Evolutionary conservation across 1,140 invertebrate genomes (phyloP), one percentile per base, ranked within the genome.

Genomic region (Aricia agestis): DNA sequence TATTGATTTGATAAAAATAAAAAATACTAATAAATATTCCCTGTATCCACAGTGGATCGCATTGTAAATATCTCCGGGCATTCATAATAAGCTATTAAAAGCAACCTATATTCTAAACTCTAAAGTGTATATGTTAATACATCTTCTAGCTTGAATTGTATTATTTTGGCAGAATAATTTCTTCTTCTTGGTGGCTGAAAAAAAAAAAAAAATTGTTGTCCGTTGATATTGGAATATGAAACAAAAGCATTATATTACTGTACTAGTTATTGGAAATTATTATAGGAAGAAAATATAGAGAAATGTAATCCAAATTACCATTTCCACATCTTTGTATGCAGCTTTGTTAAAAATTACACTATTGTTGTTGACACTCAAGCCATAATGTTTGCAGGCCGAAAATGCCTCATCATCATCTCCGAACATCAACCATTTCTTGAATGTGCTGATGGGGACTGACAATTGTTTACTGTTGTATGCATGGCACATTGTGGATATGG

Each of bases 381-480:
- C 87, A 67, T 87, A 92, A 72, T 86, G 76, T 31, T 7, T 41
- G 70, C 85, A 85, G 32, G 81, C 80, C 0, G 72, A 63, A 0
- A 66, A 52, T 0, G 83, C 73, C 17, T 89, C 83, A 3, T 71
- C 68, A 3, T 70, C 70, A 57, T 66, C 81, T 63, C 82, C 72
- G 69, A 87, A 89, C 13, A 80, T 32, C 6, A 93, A 72, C 80
- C 89, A 80, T 0, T 80, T 68, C 72, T 81, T 76, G 31, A 93
- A 36, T 17, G 74, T 77, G 15, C 72, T 71, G 1, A 77, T 67
- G 0, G 93, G 93, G 70, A 92, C 93, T 1, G 77, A 82, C 11
- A 93, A 77, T 58, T 89, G 85, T 82, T 92, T 93, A 70, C 91
- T 94, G 79, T 84, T 93, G 76, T 93, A 94, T 4, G 88, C 94